These are phyloP conservation scores for Mechanitis messenoides DNA, from an alignment of 2,888 invertebrate genomes.

Conservation along the genomic window DNA sequence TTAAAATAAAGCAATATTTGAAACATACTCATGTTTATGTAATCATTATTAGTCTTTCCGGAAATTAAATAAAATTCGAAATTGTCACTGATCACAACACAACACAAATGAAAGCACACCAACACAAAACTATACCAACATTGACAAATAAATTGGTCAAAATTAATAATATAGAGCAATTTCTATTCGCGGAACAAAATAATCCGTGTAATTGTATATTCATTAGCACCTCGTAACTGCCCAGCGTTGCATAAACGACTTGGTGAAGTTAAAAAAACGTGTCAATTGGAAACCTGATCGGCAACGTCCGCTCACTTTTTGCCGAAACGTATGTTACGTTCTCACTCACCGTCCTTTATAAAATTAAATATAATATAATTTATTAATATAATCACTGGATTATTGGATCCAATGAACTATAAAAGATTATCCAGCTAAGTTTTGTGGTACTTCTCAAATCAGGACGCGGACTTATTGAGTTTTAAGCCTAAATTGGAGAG, in stretches of 20 bases:
- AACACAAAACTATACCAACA: too few relatives aligned
- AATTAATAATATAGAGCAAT: too few relatives aligned
- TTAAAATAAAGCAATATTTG: neutral
- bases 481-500: too few relatives aligned
- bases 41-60: too few relatives aligned
- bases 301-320: slow-evolving; percentile 31
- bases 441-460: too few relatives aligned
- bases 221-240: neutral
- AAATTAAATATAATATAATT: slow-evolving; percentile 12
- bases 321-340: slow-evolving; percentile 26
- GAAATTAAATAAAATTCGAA: too few relatives aligned
- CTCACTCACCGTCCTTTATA: slow-evolving; percentile 16
- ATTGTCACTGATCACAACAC: too few relatives aligned
- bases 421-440: too few relatives aligned
- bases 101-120: too few relatives aligned
- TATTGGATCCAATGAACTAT: slow-evolving; percentile 9
- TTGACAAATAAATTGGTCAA: too few relatives aligned
- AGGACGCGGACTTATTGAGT: too few relatives aligned
- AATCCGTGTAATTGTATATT: slow-evolving; percentile 5
- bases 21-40: slow-evolving; percentile 2
- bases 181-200: neutral
- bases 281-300: slow-evolving; percentile 20
- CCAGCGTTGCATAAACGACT: neutral
- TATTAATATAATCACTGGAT: slow-evolving; percentile 4
- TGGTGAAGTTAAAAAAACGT: slow-evolving; percentile 10